A percentile compares a stretch with the other conserved stretches of the same genome.
These are phyloP conservation scores for Orchesella cincta DNA, from an alignment of 1,140 invertebrate genomes.

Conservation along the genomic window DNA sequence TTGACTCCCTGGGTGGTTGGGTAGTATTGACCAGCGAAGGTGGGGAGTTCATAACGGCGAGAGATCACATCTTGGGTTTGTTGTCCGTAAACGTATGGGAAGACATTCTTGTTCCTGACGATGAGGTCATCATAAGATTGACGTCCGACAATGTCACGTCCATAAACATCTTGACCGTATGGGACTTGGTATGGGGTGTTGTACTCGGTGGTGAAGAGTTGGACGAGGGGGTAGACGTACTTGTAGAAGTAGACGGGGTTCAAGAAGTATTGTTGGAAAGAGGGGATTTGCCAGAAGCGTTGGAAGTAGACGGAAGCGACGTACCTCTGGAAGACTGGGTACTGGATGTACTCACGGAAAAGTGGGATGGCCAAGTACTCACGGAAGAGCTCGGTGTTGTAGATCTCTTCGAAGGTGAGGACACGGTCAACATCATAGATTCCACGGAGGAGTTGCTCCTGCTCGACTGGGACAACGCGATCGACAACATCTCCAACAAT, in stretches of 20 bases:
- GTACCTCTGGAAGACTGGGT: slow-evolving; percentile 18
- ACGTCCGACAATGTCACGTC: neutral
- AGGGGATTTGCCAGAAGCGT: neutral
- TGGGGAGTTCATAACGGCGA: neutral
- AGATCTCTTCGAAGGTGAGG: slow-evolving; percentile 14
- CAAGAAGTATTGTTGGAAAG: slow-evolving; percentile 3
- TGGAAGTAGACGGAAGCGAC: slow-evolving; percentile 18
- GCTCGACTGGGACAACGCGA: too few relatives aligned
- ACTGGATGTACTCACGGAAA: slow-evolving; percentile 29
- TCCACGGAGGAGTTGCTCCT: too few relatives aligned
- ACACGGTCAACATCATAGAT: neutral
- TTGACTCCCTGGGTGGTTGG: slow-evolving; percentile 18
- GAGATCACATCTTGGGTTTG: too few relatives aligned
- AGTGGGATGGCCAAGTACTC: slow-evolving; percentile 21
- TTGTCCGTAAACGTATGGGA: slow-evolving; percentile 26
- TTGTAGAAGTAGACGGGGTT: slow-evolving; percentile 30
- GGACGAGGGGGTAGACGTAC: slow-evolving; percentile 17
- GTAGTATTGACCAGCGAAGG: neutral
- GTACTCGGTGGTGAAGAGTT: slow-evolving; percentile 2
- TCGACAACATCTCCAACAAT: neutral
- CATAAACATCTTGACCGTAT: neutral
- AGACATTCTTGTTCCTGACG: neutral
- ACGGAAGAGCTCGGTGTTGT: slow-evolving; percentile 1
- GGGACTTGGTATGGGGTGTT: neutral
- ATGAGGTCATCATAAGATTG: neutral